Evolutionary conservation across 2,888 invertebrate genomes (phyloP), one percentile per base, ranked within the genome.

Genomic region (Aphidoletes aphidimyza): DNA sequence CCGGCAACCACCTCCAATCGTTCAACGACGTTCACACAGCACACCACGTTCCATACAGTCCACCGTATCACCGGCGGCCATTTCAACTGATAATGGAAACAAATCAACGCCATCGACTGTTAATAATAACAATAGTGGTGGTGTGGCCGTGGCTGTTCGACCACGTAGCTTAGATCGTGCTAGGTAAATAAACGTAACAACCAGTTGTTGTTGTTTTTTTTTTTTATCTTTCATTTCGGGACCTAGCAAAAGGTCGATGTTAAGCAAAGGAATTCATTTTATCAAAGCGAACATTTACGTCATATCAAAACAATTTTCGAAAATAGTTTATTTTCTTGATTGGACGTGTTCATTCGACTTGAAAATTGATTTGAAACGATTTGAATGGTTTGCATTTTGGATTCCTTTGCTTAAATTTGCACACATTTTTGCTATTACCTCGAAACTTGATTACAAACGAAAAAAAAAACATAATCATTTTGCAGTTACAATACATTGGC

Each of bases 11-110:
- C 88, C 88, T 84, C 88, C 88, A 3, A 86, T 87, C 59, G 89
- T 90, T 47, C 90, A 90, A 0, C 86, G 90, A 1, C 87, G 90
- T 9, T 90, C 90, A 0, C 90, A 90, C 47, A 90, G 90, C 86
- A 90, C 89, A 2, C 90, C 90, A 0, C 87, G 90, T 1, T 85
- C 69, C 34, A 85, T 17, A 87, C 87, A 42, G 86, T 37, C 81
- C 19, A n/a, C 36, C 26, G 37, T 37, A 19, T n/a, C 9, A 11
- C 37, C 26, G 54, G 3, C 17, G 81, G 37, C n/a, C 37, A 81
- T 81, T 81, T 36, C 81, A 5, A 22, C 37, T 9, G 81, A 81
- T 81, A 81, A 81, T 11, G 22, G n/a, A 37, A 85, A 2, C 49
- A 69, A 83, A 36, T 54, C 85, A 85, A 83, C 85, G 83, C 59